Evolutionary conservation across 2,888 invertebrate species (phyloP), one percentile per base, ranked within the genome.

Genomic region (Suillia variegata): DNA sequence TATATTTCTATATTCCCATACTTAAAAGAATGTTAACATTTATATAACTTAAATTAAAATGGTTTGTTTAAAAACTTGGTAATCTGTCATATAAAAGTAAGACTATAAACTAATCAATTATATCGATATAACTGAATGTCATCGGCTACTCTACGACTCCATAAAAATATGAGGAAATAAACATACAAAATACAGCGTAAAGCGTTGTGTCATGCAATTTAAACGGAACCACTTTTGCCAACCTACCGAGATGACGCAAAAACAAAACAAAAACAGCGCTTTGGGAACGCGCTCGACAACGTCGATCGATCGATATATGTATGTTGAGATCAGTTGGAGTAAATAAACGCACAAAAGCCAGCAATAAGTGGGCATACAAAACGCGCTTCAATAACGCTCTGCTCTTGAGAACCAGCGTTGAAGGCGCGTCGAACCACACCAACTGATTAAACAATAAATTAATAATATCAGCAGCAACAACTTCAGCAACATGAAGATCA

Each of bases 381-480:
- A 26, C 5, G 26, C 5, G 10, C 26, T 10, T 26, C 31, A 31
- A 31, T 38, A 38, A 38, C 15, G 13, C 6, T 38, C 38, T 8
- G n/a, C 15, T 8, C 38, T 4, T n/a, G n/a, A 38, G n/a, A 38
- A 38, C 6, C 38, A n/a, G 12, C 15, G 3, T 10, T n/a, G 48
- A 21, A 20, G 48, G 22, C 22, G 38, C 10, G 38, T 38, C 38
- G 38, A n/a, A 38, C 6, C 48, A 20, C 48, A 48, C 48, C 48
- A 48, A 48, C 48, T 48, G 48, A 48, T 48, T 48, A 48, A 48
- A 48, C 48, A 48, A 48, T 48, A 48, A 48, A 48, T 48, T 48
- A 48, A 48, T 20, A 48, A 48, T 48, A 48, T 48, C 48, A 48
- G 18, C 48, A 48, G 18, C 48, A 48, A 13, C 6, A 38, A 31